Evolutionary conservation across 2,888 invertebrate genomes (phyloP).

Genomic region (Drosophila setosimentum): DNA sequence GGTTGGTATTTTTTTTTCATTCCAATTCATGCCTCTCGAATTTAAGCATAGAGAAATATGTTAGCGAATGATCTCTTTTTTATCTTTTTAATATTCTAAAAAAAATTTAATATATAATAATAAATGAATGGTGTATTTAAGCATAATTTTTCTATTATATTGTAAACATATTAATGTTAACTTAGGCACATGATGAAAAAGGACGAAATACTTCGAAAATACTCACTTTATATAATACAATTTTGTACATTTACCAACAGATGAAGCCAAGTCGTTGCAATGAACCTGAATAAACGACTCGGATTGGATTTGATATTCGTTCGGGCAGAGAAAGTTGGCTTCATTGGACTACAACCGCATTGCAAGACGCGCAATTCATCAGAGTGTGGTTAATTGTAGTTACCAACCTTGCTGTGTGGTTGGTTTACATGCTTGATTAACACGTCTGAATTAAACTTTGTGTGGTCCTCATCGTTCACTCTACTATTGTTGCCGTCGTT

Average conservation of each 20-base stretch:
- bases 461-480: slow-evolving; percentile 30
- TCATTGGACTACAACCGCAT: slow-evolving; percentile 12
- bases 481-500: slow-evolving; percentile 22
- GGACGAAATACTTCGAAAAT: no score
- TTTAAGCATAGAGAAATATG: neutral
- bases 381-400: neutral
- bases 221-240: neutral
- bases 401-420: neutral
- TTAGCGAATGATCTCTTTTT: neutral
- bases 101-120: neutral
- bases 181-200: no score
- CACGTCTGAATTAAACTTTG: slow-evolving; percentile 51
- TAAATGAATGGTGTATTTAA: no score
- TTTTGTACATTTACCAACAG: neutral
- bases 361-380: neutral
- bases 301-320: neutral
- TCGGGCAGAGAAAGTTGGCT: slow-evolving; percentile 4
- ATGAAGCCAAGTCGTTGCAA: neutral
- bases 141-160: no score
- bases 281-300: neutral
- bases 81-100: neutral
- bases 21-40: neutral
- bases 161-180: no score
- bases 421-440: slow-evolving; percentile 57
- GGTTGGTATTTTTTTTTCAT: no score